Base-by-base conservation (phyloP, 2,888 invertebrate genomes). In the Nebria salina region DNA sequence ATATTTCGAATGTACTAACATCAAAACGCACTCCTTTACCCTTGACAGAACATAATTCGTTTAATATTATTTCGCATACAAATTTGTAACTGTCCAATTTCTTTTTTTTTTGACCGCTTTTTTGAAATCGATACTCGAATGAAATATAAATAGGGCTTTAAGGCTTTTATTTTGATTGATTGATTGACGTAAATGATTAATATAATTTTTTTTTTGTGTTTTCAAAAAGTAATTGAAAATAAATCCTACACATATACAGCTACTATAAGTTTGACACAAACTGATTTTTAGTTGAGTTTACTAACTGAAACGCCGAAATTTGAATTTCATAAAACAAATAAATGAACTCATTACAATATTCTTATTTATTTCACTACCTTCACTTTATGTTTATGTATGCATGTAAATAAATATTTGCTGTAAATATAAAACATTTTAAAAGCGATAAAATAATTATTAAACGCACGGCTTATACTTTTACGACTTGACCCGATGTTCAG, bases 21-120 rank as follows among this genome's bases (percentile, higher is more conserved):
- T 74, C 78, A 74, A 78, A 78, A 78, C 74, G 78, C 78, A 78
- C 78, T 78, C 74, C 43, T 78, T 78, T 78, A 78, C 74, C 78
- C 74, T 66, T 65, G 78, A 78, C 78, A 78, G 74, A 78, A 78
- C 54, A 54, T 54, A 54, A 54, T 54, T 54, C 54, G 54, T 54
- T 54, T 54, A 54, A 78, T 78, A 78, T 78, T 78, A 54, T 54
- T 72, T 78, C 74, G 78, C 43, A 66, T 13, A 54, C 54, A 78
- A 78, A 78, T 78, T 78, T 78, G 74, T 78, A 78, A 73, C 66
- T 74, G 78, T 74, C 78, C 74, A 72, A 74, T 65, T 74, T n/a
- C n/a, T n/a, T n/a, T 65, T 70, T 42, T 65, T 42, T 77, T 77
- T 70, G 20, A 54, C 54, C 13, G 54, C 7, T 54, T 54, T 54